Conservation (phyloP, 2,797 vertebrate genomes). For the Champsocephalus esox region DNA sequence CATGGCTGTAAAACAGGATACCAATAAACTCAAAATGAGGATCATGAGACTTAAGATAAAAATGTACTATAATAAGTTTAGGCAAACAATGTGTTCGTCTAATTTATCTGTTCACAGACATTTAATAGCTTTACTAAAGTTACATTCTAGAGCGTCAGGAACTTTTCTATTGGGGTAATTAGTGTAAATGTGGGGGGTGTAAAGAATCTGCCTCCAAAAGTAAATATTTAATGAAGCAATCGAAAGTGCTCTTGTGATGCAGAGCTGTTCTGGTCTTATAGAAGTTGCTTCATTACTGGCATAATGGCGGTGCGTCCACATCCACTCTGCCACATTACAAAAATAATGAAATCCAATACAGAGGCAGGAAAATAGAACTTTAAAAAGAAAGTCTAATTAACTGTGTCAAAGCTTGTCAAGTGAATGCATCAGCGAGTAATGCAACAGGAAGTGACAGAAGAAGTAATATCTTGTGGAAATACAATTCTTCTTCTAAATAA, state of each 20-base stretch:
- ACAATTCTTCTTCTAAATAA: slow-evolving; percentile 22
- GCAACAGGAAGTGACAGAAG: slow-evolving; percentile 42
- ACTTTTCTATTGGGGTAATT: slow-evolving; percentile 11
- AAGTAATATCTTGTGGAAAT: slow-evolving; percentile 11
- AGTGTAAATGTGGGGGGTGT: slow-evolving; percentile 10
- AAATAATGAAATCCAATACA: slow-evolving; percentile 40
- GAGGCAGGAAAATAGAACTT: neutral
- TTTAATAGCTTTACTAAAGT: neutral
- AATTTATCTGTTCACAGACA: neutral
- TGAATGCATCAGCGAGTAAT: slow-evolving; percentile 41
- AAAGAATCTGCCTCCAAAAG: slow-evolving; percentile 19
- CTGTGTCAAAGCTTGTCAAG: slow-evolving; percentile 27
- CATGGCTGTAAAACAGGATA: too few species aligned
- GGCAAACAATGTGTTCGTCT: too few species aligned
- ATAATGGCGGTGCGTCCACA: neutral
- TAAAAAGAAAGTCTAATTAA: slow-evolving; percentile 13
- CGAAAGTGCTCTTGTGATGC: slow-evolving; percentile 5
- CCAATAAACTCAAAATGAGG: too few species aligned
- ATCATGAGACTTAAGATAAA: too few species aligned
- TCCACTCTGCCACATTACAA: neutral
- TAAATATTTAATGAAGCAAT: slow-evolving; percentile 52
- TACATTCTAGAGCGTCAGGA: neutral
- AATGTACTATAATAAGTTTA: too few species aligned
- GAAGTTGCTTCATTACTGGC: slow-evolving; percentile 13
- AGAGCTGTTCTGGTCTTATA: neutral